Base-by-base conservation (phyloP, 2,113 vertebrate genomes). In the Epinephelus fuscoguttatus region DNA sequence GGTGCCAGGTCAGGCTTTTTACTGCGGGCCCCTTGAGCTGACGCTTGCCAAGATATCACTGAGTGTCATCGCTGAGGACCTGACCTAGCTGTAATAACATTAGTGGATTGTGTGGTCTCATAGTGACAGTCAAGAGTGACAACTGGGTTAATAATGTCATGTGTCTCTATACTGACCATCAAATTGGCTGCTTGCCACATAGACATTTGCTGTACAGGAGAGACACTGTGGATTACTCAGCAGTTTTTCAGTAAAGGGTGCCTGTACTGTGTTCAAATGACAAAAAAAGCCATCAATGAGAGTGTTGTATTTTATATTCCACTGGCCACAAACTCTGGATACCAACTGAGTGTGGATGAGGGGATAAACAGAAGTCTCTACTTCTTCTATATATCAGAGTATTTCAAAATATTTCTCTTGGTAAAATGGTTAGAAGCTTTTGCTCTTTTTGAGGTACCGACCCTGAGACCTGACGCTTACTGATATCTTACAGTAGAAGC, bases 21-120 rank as follows among this genome's bases (percentile, higher is more conserved):
- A 80, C 64, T 53, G 53, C 5, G 21, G 33, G 49, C 15, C 33
- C 59, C 68, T 67, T 75, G 25, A 66, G 57, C 27, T 40, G 23
- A 57, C 19, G 63, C 59, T 80, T 11, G 53, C 72, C 80, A 76
- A 66, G 27, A 72, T 56, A 60, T 75, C 66, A 55, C 63, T n/a
- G 59, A 61, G 45, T 50, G 64, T 59, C 70, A 69, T 56, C 42
- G 4, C 69, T 0, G 21, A 71, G 67, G 73, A 56, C 68, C 62
- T 83, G 82, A 86, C 86, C 88, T 37, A 10, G 33, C 81, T 75
- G 68, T 75, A 66, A 72, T 64, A 69, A 62, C 75, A 83, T 77
- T 55, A 84, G 82, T 50, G 23, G 25, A 71, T 33, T 53, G 64
- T 80, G 52, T 88, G 15, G 63, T 71, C 23, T 66, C 53, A 70